phyloP scores from a whole-genome alignment of 2,888 invertebrate species.

The Metellina segmentata region DNA sequence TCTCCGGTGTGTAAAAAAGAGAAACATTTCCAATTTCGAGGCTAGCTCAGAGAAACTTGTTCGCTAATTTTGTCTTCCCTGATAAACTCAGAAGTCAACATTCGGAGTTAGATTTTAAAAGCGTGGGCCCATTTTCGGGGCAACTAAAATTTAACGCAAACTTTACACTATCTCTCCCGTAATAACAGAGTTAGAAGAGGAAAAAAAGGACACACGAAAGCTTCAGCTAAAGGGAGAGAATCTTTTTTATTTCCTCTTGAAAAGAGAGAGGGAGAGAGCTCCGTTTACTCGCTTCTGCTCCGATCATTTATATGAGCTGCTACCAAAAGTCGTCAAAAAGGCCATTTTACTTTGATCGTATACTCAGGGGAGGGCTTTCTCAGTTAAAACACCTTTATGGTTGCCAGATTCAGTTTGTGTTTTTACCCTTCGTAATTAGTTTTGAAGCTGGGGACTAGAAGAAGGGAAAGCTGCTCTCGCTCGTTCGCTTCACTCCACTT shows the following conservation, averaged over 20 bases:
- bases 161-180: slow-evolving; percentile 31
- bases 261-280: not conserved
- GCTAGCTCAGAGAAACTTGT: not conserved
- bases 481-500: slow-evolving; percentile 71
- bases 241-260: slow-evolving; percentile 39
- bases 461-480: not conserved
- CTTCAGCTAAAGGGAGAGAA: not conserved
- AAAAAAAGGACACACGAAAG: slow-evolving; percentile 2
- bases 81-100: slow-evolving; percentile 5
- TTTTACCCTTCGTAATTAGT: slow-evolving; percentile 73
- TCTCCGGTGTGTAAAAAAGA: not conserved
- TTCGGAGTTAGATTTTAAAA: slow-evolving; percentile 22
- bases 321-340: slow-evolving; percentile 73
- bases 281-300: slow-evolving; percentile 44
- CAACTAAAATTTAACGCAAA: slow-evolving; percentile 48
- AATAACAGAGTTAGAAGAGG: slow-evolving; percentile 46
- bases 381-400: slow-evolving; percentile 75
- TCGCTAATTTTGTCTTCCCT: not conserved
- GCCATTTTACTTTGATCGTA: slow-evolving; percentile 73
- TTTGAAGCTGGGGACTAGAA: slow-evolving; percentile 51
- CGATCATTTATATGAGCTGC: slow-evolving; percentile 58
- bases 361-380: slow-evolving; percentile 57
- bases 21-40: not conserved
- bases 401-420: slow-evolving; percentile 76
- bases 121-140: slow-evolving; percentile 9